Evolutionary conservation across 1,140 invertebrate species (phyloP).

Genomic region (Copidosoma floridanum): DNA sequence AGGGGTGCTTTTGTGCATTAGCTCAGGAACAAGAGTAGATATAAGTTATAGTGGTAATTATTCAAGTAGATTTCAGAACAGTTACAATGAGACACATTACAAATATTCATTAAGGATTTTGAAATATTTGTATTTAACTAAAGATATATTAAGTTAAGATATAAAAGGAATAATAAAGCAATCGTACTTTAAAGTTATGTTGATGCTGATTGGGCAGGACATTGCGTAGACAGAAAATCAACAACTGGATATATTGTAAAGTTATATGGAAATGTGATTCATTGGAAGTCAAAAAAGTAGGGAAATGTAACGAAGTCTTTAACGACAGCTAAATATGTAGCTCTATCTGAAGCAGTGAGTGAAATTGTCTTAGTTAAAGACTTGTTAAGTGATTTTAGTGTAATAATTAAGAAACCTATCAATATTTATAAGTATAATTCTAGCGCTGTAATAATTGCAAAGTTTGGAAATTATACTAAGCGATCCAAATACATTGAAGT

Average conservation of each 20-base stretch:
- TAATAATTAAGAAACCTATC: not conserved
- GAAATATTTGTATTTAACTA: conserved; percentile 29
- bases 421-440: not conserved
- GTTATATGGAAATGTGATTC: not conserved
- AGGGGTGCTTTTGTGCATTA: conserved; percentile 38
- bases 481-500: not conserved
- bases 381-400: not conserved
- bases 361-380: not conserved
- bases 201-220: not conserved
- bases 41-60: conserved; percentile 33
- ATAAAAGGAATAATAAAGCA: not conserved
- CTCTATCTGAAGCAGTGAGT: not conserved
- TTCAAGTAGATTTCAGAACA: conserved; percentile 37
- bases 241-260: not conserved
- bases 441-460: not conserved
- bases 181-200: not conserved
- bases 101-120: conserved; percentile 35
- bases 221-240: not conserved
- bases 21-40: conserved; percentile 34
- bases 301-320: not conserved
- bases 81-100: conserved; percentile 29
- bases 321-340: not conserved
- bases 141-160: not conserved
- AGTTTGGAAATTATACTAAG: not conserved
- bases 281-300: not conserved